Evolutionary conservation across 2,888 invertebrate genomes (phyloP).

Genomic region (Pandemis cinnamomeana): DNA sequence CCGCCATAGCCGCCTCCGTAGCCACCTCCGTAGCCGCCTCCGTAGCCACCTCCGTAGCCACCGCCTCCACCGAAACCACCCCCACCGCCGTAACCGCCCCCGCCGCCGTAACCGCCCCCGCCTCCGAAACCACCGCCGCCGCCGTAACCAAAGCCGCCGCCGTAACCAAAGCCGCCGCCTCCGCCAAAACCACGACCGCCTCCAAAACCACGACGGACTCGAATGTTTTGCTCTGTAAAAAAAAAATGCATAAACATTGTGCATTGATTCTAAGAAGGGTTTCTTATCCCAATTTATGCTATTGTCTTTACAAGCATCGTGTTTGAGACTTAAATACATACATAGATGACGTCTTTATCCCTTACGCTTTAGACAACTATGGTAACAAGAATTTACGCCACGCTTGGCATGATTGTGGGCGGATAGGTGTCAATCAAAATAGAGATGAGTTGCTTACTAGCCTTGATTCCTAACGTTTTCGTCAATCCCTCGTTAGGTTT

Average conservation of each 20-base stretch:
- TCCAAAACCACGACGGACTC: conserved; percentile 55
- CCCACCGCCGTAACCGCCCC: conserved; percentile 61
- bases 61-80: conserved; percentile 54
- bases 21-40: conserved; percentile 22
- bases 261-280: neutral
- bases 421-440: no score
- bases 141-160: conserved; percentile 68
- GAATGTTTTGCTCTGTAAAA: conserved; percentile 29
- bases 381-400: no score
- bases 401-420: no score
- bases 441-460: no score
- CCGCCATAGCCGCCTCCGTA: conserved; percentile 33
- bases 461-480: no score
- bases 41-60: conserved; percentile 15
- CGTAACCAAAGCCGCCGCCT: conserved; percentile 46
- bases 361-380: no score
- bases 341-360: no score
- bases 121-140: conserved; percentile 58
- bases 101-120: conserved; percentile 66
- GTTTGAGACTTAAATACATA: no score
- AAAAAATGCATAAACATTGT: neutral
- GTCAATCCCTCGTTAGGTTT: no score
- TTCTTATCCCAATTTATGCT: neutral
- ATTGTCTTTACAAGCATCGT: no score
- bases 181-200: conserved; percentile 60